These are phyloP conservation scores for Ornithoptera alexandrae DNA, from an alignment of 2,888 invertebrate genomes.

Conservation along the genomic window DNA sequence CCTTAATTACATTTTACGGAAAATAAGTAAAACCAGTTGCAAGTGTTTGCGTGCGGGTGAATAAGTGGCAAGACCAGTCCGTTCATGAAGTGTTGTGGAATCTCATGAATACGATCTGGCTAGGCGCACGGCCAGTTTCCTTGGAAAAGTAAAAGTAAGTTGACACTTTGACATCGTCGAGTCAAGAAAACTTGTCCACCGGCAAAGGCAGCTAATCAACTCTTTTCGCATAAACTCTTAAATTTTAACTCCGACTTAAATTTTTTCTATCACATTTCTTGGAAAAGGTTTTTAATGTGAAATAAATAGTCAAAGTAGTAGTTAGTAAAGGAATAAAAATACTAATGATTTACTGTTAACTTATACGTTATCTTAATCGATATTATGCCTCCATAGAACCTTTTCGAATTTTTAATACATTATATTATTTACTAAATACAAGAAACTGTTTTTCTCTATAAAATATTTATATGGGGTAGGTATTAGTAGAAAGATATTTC, in stretches of 20 bases:
- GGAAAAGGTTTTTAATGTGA: neutral
- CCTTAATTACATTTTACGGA: constrained; percentile 56
- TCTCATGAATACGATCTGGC: constrained; percentile 35
- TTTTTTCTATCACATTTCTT: neutral
- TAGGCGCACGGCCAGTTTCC: constrained; percentile 40
- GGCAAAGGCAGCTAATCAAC: neutral
- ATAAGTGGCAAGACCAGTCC: constrained; percentile 40
- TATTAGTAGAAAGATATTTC: neutral
- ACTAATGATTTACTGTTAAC: too few relatives aligned
- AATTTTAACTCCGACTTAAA: too few relatives aligned
- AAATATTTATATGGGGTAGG: neutral
- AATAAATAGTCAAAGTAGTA: too few relatives aligned
- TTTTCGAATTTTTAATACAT: too few relatives aligned
- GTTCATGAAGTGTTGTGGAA: constrained; percentile 43
- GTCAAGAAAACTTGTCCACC: constrained; percentile 15
- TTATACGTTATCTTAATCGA: too few relatives aligned
- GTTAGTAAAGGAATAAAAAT: too few relatives aligned
- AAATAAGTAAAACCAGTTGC: constrained; percentile 56
- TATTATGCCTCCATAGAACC: too few relatives aligned
- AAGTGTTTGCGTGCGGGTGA: constrained; percentile 39
- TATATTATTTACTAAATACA: neutral
- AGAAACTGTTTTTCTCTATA: neutral
- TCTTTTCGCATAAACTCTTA: neutral
- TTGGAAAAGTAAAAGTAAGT: constrained; percentile 54
- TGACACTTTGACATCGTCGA: constrained; percentile 20